Percentiles rank a stretch among this genome's conserved stretches.
phyloP scores from a whole-genome alignment of 92 coral and sea anemone species.

The Montipora capitata region DNA sequence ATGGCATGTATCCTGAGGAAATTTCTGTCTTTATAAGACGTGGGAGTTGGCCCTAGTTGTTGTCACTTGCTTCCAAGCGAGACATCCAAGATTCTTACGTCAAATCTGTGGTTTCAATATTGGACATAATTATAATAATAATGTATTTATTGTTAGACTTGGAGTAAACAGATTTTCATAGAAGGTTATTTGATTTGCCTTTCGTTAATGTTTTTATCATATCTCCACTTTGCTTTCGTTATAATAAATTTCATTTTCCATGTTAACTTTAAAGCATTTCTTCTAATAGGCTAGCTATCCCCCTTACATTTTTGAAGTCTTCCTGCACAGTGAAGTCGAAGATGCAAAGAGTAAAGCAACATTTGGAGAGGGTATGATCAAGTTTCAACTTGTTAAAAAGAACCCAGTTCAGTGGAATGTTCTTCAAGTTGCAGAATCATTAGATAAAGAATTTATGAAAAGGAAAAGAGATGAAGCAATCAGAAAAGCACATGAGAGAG shows the following conservation, averaged over 20 bases:
- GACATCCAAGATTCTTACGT: too few species aligned
- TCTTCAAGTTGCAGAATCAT: constrained; percentile 81
- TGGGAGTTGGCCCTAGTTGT: too few species aligned
- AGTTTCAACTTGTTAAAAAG: constrained; percentile 84
- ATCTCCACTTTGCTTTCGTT: too few species aligned
- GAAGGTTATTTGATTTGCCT: too few species aligned
- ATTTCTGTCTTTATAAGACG: too few species aligned
- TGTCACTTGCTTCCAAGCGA: too few species aligned
- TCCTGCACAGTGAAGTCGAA: constrained; percentile 85
- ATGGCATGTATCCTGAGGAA: too few species aligned
- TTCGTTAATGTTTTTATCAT: too few species aligned
- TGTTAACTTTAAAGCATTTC: neutral
- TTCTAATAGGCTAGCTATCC: constrained; percentile 91
- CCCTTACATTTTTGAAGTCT: constrained; percentile 96
- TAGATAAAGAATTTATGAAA: constrained; percentile 89
- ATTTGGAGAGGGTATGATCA: constrained; percentile 86
- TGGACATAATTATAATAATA: too few species aligned
- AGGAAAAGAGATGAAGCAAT: constrained; percentile 90
- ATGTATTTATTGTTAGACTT: too few species aligned
- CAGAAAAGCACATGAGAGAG: constrained; percentile 85
- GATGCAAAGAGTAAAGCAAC: constrained; percentile 89
- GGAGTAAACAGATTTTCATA: too few species aligned
- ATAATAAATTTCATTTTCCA: neutral
- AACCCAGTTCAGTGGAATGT: constrained; percentile 85
- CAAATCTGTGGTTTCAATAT: too few species aligned